Conservation (phyloP, 2,888 invertebrate species). For the Escarpia spicata region DNA sequence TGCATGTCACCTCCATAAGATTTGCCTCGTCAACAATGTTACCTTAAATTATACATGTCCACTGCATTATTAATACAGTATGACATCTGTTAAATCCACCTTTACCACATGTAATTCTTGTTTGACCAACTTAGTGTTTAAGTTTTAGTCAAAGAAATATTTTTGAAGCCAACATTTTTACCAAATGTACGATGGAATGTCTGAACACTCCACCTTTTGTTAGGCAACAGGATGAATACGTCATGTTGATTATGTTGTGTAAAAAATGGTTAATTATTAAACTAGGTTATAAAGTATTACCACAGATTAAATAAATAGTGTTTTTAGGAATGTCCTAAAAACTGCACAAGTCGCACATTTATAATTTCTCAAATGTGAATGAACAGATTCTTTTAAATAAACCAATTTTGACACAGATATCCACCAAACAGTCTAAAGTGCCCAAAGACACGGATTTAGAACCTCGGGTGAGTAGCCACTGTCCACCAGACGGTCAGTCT, state of each 20-base stretch:
- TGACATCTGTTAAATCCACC: too few relatives aligned
- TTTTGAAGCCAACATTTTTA: too few relatives aligned
- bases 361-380: background rate
- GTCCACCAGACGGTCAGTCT: background rate
- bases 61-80: too few relatives aligned
- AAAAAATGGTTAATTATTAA: background rate
- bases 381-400: background rate
- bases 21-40: too few relatives aligned
- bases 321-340: background rate
- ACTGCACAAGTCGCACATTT: background rate
- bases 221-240: too few relatives aligned
- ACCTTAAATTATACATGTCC: too few relatives aligned
- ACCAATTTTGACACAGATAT: conserved; percentile 10
- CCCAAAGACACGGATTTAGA: conserved; percentile 3
- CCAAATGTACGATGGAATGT: too few relatives aligned
- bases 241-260: background rate
- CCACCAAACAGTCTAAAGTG: background rate
- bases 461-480: background rate
- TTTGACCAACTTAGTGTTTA: too few relatives aligned
- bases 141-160: too few relatives aligned
- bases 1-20: too few relatives aligned
- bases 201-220: too few relatives aligned
- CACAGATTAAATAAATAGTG: background rate
- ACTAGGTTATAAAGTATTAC: background rate
- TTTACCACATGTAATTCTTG: too few relatives aligned